A percentile compares a stretch with the other conserved stretches of the same genome.
phyloP scores from a whole-genome alignment of 2,113 vertebrate genomes.

The Clarias batrachus region DNA sequence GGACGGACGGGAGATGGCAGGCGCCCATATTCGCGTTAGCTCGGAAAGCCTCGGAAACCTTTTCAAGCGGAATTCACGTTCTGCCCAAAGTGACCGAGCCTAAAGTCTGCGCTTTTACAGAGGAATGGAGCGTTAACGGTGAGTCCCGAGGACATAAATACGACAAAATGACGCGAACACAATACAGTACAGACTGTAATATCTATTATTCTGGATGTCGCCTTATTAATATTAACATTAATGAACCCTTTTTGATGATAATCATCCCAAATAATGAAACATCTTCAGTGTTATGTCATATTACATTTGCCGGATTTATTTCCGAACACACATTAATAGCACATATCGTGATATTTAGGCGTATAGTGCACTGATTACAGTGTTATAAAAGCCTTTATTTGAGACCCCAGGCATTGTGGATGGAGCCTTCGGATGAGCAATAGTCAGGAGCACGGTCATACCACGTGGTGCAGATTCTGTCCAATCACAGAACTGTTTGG shows the following conservation, averaged over 20 bases:
- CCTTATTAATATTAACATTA: neutral
- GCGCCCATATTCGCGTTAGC: slow-evolving; percentile 79
- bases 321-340: neutral
- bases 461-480: slow-evolving; percentile 7
- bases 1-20: slow-evolving; percentile 75
- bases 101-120: slow-evolving; percentile 65
- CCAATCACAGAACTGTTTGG: slow-evolving; percentile 12
- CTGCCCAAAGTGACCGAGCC: slow-evolving; percentile 76
- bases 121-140: slow-evolving; percentile 76
- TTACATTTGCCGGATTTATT: neutral
- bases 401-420: neutral
- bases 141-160: slow-evolving; percentile 4
- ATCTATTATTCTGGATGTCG: neutral
- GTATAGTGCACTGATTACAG: neutral
- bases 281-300: neutral
- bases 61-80: slow-evolving; percentile 77
- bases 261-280: neutral
- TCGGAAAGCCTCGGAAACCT: slow-evolving; percentile 78
- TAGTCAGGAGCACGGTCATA: neutral
- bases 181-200: neutral
- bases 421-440: neutral
- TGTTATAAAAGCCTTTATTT: neutral
- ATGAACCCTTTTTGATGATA: neutral
- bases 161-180: neutral
- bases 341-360: neutral